phyloP scores from a whole-genome alignment of 1,140 invertebrate species.

The Bombyx mandarina region DNA sequence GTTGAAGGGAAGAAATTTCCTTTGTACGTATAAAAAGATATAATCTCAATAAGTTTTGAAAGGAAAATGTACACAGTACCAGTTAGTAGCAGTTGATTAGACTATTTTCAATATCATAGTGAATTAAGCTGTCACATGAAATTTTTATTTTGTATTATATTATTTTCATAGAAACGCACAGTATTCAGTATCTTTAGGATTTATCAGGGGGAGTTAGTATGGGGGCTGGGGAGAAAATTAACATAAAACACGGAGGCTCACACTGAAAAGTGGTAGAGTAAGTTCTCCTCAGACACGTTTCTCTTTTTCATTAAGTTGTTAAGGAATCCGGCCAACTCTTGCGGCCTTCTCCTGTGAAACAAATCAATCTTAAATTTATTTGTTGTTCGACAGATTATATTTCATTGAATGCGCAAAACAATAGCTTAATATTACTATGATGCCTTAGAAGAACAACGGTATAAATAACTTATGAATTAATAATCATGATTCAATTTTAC shows the following conservation, averaged over 20 bases:
- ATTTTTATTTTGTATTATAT: neutral
- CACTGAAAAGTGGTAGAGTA: conserved; percentile 72
- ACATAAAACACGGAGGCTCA: conserved; percentile 63
- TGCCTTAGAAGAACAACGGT: too few species aligned
- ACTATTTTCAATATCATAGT: too few species aligned
- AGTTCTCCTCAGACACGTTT: conserved; percentile 59
- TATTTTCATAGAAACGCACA: neutral
- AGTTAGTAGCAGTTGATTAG: too few species aligned
- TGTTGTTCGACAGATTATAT: neutral
- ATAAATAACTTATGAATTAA: too few species aligned
- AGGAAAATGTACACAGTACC: too few species aligned
- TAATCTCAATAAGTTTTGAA: too few species aligned
- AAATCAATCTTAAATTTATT: conserved; percentile 21
- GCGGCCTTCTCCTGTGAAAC: conserved; percentile 68
- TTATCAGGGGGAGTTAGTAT: conserved; percentile 9
- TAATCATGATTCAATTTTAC: too few species aligned
- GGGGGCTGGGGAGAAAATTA: conserved; percentile 17
- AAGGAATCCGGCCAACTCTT: conserved; percentile 68
- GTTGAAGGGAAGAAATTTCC: too few species aligned
- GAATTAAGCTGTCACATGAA: neutral
- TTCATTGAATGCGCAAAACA: too few species aligned
- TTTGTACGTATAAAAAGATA: too few species aligned
- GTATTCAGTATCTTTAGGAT: neutral
- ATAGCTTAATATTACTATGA: too few species aligned
- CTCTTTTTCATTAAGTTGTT: conserved; percentile 65